Percentiles rank a stretch among this genome's conserved stretches.
Evolutionary conservation across 2,797 vertebrate genomes (phyloP).

Genomic region (Taeniopygia guttata): DNA sequence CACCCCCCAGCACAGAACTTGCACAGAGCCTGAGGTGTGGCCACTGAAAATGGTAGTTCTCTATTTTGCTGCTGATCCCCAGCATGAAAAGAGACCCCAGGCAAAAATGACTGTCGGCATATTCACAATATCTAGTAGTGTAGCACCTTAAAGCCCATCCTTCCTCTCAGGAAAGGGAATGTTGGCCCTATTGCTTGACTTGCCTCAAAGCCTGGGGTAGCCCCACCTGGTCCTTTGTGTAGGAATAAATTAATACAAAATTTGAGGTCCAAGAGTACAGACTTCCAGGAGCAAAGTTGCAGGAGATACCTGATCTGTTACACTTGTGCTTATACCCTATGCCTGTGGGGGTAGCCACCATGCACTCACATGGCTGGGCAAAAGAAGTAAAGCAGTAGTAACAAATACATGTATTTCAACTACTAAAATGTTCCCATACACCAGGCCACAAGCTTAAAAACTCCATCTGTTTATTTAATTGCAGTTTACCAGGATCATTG

Average conservation of each 20-base stretch:
- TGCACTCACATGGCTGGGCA: neutral
- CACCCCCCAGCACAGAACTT: neutral
- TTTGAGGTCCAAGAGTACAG: neutral
- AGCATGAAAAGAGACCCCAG: neutral
- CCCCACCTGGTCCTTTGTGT: neutral
- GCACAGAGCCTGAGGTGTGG: neutral
- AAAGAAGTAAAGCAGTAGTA: neutral
- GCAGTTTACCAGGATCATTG: constrained; percentile 57
- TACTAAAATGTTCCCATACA: constrained; percentile 5
- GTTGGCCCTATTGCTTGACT: neutral
- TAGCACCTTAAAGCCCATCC: neutral
- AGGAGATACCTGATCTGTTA: neutral
- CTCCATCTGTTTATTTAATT: constrained; percentile 62
- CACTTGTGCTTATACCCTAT: neutral
- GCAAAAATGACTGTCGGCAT: neutral
- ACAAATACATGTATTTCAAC: constrained; percentile 14
- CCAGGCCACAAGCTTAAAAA: constrained; percentile 31
- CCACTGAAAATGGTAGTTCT: neutral
- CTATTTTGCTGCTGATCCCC: neutral
- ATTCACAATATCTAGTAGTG: neutral
- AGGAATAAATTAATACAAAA: neutral
- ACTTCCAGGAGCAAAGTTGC: neutral
- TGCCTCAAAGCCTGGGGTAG: neutral
- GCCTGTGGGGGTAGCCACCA: neutral
- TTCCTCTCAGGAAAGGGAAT: neutral